A percentile compares a stretch with the other conserved stretches of the same genome.
Conservation (phyloP, 1,140 invertebrate genomes). For the Elymnias hypermnestra region DNA sequence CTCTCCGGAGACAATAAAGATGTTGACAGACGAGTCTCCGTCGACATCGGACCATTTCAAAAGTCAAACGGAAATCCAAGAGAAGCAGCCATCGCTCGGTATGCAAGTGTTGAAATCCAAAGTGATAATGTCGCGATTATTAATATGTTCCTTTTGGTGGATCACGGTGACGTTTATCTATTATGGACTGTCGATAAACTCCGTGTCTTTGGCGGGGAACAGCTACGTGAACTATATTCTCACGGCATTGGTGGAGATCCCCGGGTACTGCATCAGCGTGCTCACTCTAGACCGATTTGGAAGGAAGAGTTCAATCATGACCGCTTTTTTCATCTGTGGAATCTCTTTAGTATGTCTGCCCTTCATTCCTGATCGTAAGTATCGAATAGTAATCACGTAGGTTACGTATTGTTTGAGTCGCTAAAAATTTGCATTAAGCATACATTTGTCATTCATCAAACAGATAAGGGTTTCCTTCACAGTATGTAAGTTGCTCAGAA, state of each 20-base stretch:
- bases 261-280: slow-evolving; percentile 76
- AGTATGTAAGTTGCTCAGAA: too few species aligned
- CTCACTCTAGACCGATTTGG: slow-evolving; percentile 77
- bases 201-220: slow-evolving; percentile 80
- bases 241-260: slow-evolving; percentile 77
- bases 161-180: slow-evolving; percentile 86
- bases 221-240: slow-evolving; percentile 78
- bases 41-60: neutral
- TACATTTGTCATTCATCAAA: too few species aligned
- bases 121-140: slow-evolving; percentile 77
- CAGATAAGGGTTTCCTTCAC: too few species aligned
- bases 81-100: slow-evolving; percentile 1
- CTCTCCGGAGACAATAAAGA: slow-evolving; percentile 42
- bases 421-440: too few species aligned
- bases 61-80: neutral
- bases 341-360: slow-evolving; percentile 16
- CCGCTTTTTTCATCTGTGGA: slow-evolving; percentile 68
- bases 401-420: too few species aligned
- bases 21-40: slow-evolving; percentile 34
- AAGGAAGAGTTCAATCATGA: slow-evolving; percentile 75
- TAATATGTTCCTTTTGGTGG: slow-evolving; percentile 84
- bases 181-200: slow-evolving; percentile 83
- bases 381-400: neutral
- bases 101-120: slow-evolving; percentile 76
- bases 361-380: slow-evolving; percentile 47